Conservation (phyloP, 2,113 vertebrate genomes). For the Cryptomyrus ogoouensis region DNA sequence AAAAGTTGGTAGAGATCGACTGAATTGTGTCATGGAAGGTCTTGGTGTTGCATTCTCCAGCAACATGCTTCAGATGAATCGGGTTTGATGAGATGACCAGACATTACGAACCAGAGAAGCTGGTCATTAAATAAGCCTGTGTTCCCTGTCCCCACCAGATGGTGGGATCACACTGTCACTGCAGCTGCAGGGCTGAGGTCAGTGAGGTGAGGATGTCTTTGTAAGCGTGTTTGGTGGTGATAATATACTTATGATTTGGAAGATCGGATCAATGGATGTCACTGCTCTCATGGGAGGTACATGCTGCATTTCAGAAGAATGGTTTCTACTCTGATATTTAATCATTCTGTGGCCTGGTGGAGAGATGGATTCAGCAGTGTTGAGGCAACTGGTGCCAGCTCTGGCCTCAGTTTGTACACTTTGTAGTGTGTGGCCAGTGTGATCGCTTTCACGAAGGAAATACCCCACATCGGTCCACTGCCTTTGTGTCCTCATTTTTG, state of each 20-base stretch:
- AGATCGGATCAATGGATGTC: background rate
- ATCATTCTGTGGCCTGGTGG: background rate
- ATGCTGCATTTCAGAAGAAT: background rate
- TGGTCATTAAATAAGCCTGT: background rate
- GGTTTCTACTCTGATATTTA: background rate
- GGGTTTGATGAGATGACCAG: background rate
- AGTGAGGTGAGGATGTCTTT: background rate
- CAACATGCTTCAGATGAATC: background rate
- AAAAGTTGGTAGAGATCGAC: background rate
- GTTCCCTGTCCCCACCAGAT: background rate
- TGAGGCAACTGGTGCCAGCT: background rate
- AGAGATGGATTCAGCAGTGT: background rate
- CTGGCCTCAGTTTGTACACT: constrained; percentile 7
- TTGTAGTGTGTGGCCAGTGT: constrained; percentile 28
- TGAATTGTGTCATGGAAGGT: background rate
- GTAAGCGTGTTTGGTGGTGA: background rate
- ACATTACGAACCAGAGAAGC: background rate
- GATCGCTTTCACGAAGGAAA: constrained; percentile 37
- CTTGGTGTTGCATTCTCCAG: background rate
- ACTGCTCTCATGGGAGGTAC: background rate
- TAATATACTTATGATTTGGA: background rate
- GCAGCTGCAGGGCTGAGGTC: background rate
- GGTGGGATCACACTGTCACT: background rate
- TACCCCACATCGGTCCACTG: constrained; percentile 43
- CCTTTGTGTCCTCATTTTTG: background rate